Evolutionary conservation across 2,113 vertebrate genomes (phyloP), one percentile per base, ranked within the genome.

Genomic region (Hyperopisus bebe): DNA sequence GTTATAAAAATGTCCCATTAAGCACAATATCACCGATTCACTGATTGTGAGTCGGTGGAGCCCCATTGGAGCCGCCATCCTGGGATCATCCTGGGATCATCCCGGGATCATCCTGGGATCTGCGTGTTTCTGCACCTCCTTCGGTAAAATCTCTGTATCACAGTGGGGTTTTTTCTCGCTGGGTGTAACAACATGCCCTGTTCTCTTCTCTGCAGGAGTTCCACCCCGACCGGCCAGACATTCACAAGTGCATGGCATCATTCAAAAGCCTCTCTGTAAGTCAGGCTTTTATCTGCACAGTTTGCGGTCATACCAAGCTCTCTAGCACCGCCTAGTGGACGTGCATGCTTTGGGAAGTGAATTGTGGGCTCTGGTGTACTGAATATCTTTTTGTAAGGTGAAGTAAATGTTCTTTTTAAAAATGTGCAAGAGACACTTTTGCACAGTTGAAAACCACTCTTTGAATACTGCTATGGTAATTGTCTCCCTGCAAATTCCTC

Each of bases 251-350:
- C 80, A 97, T 99, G 96, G 94, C 95, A 1, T 94, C 97, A 92
- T 99, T 99, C 95, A 98, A 99, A 94, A 96, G 88, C 89, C 97
- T 99, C 87, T 96, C 96, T 39, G 98, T 99, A 96, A 97, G 97
- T 92, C 13, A 7, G 13, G 31, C 50, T 87, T n/a, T 47, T 1
- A 35, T 47, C 21, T 4, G 8, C 53, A 21, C 17, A 5, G 15
- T 42, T 53, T 6, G 1, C 47, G 42, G 86, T 70, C n/a, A 70
- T 31, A 31, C 27, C 62, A 21, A 46, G 39, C 86, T 47, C 9
- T 47, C 80, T n/a, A 19, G 17, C 10, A 11, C 24, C 55, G 24
- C 35, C 35, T 19, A 21, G 9, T 55, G 19, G 35, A 44, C 42
- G 24, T 44, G 19, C 31, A 9, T 21, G 42, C 80, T 21, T n/a